These are phyloP conservation scores for Equus przewalskii DNA, from an alignment of 2,113 vertebrate genomes.

Conservation along the genomic window DNA sequence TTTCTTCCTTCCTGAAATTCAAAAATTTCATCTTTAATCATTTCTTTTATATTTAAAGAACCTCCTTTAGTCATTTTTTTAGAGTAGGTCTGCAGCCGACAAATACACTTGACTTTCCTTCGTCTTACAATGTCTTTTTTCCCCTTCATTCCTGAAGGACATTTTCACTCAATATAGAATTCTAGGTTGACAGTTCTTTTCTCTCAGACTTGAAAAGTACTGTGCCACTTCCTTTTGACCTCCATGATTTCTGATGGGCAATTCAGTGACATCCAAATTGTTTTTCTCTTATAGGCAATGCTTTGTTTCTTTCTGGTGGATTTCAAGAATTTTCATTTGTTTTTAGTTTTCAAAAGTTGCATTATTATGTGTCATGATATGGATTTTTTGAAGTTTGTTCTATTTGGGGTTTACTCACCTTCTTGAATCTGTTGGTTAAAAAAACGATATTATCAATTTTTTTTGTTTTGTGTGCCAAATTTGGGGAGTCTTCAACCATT, in stretches of 20 bases:
- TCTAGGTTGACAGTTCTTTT: neutral
- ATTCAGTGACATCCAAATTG: neutral
- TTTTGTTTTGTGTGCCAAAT: neutral
- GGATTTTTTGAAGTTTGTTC: neutral
- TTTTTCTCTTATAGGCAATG: neutral
- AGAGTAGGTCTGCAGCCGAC: neutral
- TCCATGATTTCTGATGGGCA: neutral
- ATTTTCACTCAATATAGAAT: neutral
- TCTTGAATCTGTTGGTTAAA: neutral
- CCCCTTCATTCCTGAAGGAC: neutral
- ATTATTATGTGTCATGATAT: neutral
- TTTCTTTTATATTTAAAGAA: neutral
- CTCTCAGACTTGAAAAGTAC: neutral
- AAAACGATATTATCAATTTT: neutral
- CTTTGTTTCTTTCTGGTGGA: neutral
- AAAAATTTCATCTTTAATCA: neutral
- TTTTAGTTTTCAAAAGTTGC: conserved; percentile 15
- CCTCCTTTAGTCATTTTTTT: neutral
- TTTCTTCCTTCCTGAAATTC: neutral
- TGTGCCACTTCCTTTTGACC: neutral
- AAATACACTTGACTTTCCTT: neutral
- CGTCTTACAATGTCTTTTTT: neutral
- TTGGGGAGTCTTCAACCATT: neutral
- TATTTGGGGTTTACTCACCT: neutral
- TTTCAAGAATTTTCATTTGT: neutral